These are phyloP conservation scores for Polypedilum pembai DNA, from an alignment of 1,140 invertebrate species.

Conservation along the genomic window DNA sequence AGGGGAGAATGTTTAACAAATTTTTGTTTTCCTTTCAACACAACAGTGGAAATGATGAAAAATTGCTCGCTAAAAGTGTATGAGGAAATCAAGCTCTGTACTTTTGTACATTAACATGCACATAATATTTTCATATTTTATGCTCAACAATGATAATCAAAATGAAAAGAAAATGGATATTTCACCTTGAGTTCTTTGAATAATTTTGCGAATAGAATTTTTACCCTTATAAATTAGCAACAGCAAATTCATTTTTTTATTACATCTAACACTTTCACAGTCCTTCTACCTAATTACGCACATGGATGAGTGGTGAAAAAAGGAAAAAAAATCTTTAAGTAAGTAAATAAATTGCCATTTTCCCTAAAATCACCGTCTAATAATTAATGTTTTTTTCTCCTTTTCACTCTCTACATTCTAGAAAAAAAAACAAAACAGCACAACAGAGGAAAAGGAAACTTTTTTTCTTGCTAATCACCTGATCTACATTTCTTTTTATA, in stretches of 20 bases:
- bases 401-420: neutral
- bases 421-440: too few relatives aligned
- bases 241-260: neutral
- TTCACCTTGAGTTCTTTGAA: too few relatives aligned
- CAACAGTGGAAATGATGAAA: neutral
- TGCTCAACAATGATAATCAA: too few relatives aligned
- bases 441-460: too few relatives aligned
- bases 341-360: too few relatives aligned
- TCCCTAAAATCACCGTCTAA: neutral
- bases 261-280: constrained; percentile 8
- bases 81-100: neutral
- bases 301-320: too few relatives aligned
- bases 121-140: neutral
- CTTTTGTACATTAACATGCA: neutral
- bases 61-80: neutral
- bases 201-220: neutral
- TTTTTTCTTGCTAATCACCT: constrained; percentile 9
- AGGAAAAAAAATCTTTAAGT: too few relatives aligned
- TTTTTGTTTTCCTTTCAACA: neutral
- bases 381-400: neutral
- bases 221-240: neutral
- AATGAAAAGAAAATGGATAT: too few relatives aligned
- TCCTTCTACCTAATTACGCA: neutral
- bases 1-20: neutral
- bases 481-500: neutral